Base-by-base conservation (phyloP, 1,140 invertebrate genomes). In the Centruroides sculpturatus region DNA sequence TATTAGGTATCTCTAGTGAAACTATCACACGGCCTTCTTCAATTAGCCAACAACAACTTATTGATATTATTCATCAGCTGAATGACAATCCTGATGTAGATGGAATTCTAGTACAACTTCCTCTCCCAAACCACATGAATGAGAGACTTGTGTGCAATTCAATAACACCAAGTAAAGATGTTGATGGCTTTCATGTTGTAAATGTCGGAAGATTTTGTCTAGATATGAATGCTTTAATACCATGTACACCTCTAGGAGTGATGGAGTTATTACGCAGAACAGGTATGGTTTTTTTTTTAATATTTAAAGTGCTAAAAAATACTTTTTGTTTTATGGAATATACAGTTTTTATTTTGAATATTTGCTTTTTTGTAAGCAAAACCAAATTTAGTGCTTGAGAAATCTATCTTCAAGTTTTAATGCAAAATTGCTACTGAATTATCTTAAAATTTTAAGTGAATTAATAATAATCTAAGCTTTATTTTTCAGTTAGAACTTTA, bases 71-170 rank as follows among this genome's bases (percentile, higher is more conserved):
- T 23, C 78, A 82, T 47, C 79, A 82, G 63, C 75, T 98, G 46
- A 98, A 98, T 72, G 77, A 82, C 58, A 87, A 95, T 74, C 81
- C 85, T 0, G 77, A 74, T 13, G 81, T 93, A 51, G 92, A 98
- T 77, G 95, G 95, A 13, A 96, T 98, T 68, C 96, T 98, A 69
- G 91, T 98, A 3, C 93, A 79, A 79, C 89, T 98, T 83, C 95
- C 94, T 0, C 76, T 98, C 51, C 80, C 82, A 0, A 83, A 85
- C 65, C 69, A 79, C 64, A 93, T 98, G 64, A 85, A 97, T 77
- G 82, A 87, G 0, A 84, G 92, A 72, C 73, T 85, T 23, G 64
- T 70, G 36, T 93, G 92, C 6, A 89, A 97, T 74, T 73, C 85
- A 4, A 89, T 97, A 1, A 80, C 79, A 0, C 85, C 89, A 0